Evolutionary conservation across 2,113 vertebrate genomes (phyloP).

Genomic region (Lepidothrix coronata): DNA sequence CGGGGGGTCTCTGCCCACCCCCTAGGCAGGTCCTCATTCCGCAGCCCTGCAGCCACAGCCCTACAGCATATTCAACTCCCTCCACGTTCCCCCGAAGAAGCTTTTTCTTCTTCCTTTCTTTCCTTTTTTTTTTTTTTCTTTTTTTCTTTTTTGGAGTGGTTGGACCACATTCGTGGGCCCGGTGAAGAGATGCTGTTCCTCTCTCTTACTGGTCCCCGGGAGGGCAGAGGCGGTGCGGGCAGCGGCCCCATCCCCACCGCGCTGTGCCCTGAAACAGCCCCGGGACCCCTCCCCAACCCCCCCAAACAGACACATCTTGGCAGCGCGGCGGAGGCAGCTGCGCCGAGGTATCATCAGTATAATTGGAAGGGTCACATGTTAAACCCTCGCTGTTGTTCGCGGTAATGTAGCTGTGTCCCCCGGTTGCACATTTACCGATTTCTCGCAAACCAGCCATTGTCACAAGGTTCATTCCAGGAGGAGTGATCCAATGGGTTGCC

Average conservation of each 20-base stretch:
- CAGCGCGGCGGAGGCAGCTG: constrained; percentile 69
- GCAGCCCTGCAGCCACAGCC: background rate
- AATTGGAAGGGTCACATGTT: constrained; percentile 77
- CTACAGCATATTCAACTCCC: background rate
- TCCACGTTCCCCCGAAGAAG: background rate
- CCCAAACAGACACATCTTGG: background rate
- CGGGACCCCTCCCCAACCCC: too few relatives aligned
- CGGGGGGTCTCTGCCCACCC: background rate
- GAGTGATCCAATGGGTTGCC: constrained; percentile 70
- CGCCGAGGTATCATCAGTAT: constrained; percentile 63
- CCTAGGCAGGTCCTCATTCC: background rate
- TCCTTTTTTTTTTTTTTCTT: background rate
- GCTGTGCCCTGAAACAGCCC: background rate
- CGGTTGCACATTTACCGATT: constrained; percentile 66
- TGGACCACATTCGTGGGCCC: background rate
- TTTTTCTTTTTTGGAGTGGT: too few relatives aligned
- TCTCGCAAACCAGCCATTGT: constrained; percentile 64
- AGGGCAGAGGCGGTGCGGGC: background rate
- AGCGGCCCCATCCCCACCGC: background rate
- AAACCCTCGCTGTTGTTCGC: constrained; percentile 72
- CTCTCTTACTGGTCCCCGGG: background rate
- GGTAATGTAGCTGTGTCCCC: constrained; percentile 69
- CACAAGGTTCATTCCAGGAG: constrained; percentile 55
- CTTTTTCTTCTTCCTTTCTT: background rate
- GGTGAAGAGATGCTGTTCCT: background rate